Conservation (phyloP, 2,113 vertebrate genomes). For the Lanius ludovicianus region DNA sequence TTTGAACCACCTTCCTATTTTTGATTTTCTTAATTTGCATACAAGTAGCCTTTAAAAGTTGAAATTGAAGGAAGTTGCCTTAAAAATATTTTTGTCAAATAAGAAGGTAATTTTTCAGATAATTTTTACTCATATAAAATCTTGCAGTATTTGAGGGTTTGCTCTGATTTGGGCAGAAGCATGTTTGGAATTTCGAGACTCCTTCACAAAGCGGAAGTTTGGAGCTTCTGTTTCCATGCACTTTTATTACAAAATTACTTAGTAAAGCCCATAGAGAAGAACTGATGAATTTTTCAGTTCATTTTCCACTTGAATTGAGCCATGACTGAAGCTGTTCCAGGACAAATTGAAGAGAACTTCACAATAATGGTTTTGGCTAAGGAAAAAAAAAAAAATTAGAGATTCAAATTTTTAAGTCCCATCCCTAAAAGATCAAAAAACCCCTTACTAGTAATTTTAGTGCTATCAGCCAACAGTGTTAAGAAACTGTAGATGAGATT, state of each 20-base stretch:
- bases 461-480: neutral
- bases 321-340: neutral
- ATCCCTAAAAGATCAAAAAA: neutral
- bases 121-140: neutral
- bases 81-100: neutral
- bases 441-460: neutral
- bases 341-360: neutral
- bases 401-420: neutral
- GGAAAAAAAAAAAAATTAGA: neutral
- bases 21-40: neutral
- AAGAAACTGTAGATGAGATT: neutral
- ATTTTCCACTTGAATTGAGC: neutral
- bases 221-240: neutral
- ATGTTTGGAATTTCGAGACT: neutral
- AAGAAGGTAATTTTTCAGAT: neutral
- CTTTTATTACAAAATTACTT: slow-evolving; percentile 7
- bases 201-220: neutral
- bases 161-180: neutral
- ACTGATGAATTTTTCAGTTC: neutral
- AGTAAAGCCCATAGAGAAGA: neutral
- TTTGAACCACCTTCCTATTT: neutral
- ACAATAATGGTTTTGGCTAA: neutral
- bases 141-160: neutral
- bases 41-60: neutral
- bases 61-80: neutral